Percentiles rank a stretch among this genome's conserved stretches.
phyloP scores from a whole-genome alignment of 64 coral and sea anemone species.

The Pocillopora verrucosa region DNA sequence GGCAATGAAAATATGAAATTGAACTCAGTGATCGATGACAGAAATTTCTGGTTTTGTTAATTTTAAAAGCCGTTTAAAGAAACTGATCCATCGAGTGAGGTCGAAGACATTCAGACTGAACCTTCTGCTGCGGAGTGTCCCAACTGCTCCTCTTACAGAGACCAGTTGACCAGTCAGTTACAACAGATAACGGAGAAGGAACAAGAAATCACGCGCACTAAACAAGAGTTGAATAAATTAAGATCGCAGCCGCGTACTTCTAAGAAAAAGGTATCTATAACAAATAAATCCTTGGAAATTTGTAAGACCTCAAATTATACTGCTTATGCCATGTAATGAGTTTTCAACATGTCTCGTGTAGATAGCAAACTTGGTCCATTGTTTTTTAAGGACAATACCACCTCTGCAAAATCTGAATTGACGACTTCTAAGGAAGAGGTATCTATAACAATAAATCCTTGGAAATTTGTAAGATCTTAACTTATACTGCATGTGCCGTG shows the following conservation, averaged over 20 bases:
- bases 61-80: background rate
- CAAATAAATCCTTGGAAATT: background rate
- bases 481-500: too few species aligned
- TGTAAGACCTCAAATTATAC: background rate
- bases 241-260: constrained; percentile 20
- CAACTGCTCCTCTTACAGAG: constrained; percentile 48
- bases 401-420: too few species aligned
- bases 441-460: background rate
- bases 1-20: too few species aligned
- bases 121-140: constrained; percentile 15
- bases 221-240: constrained; percentile 40
- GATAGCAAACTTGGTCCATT: too few species aligned
- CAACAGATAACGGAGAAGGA: constrained; percentile 17
- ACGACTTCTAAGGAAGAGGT: constrained; percentile 36
- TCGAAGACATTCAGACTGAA: background rate
- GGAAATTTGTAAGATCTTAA: background rate
- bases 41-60: too few species aligned
- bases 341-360: too few species aligned
- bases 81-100: background rate
- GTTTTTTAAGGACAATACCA: too few species aligned
- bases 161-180: background rate
- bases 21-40: too few species aligned
- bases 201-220: constrained; percentile 25
- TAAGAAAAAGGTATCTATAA: constrained; percentile 37
- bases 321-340: too few species aligned